Evolutionary conservation across 2,888 invertebrate species (phyloP).

Genomic region (Caenorhabditis sp.): DNA sequence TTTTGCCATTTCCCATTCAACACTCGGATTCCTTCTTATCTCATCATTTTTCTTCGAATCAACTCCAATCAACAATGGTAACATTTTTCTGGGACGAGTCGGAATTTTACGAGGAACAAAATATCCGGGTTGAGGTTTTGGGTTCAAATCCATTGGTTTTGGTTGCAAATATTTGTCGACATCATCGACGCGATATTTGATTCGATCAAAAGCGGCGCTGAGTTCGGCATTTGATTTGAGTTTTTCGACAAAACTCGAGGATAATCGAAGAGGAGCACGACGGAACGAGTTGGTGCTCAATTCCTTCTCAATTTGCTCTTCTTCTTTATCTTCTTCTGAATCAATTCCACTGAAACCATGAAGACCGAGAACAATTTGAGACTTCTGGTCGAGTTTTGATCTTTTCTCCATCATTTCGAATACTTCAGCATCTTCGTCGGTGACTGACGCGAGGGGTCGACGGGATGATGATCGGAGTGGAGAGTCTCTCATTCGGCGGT

Average conservation of each 20-base stretch:
- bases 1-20: constrained; percentile 23
- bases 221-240: constrained; percentile 44
- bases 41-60: constrained; percentile 38
- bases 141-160: constrained; percentile 45
- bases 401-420: constrained; percentile 30
- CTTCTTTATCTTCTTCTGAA: constrained; percentile 17
- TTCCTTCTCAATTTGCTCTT: constrained; percentile 25
- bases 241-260: constrained; percentile 39
- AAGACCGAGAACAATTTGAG: constrained; percentile 47
- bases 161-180: constrained; percentile 58
- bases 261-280: constrained; percentile 36
- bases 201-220: constrained; percentile 28
- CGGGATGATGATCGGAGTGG: not conserved
- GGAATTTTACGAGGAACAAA: constrained; percentile 57
- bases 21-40: constrained; percentile 23
- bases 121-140: constrained; percentile 58
- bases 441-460: not conserved
- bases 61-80: constrained; percentile 61
- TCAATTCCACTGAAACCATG: constrained; percentile 30
- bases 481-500: constrained; percentile 25
- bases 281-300: constrained; percentile 33
- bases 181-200: constrained; percentile 45
- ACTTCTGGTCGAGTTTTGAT: constrained; percentile 46
- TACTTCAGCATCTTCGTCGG: constrained; percentile 26
- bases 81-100: constrained; percentile 61